These are phyloP conservation scores for Noctua janthe DNA, from an alignment of 2,888 invertebrate species.

Conservation along the genomic window DNA sequence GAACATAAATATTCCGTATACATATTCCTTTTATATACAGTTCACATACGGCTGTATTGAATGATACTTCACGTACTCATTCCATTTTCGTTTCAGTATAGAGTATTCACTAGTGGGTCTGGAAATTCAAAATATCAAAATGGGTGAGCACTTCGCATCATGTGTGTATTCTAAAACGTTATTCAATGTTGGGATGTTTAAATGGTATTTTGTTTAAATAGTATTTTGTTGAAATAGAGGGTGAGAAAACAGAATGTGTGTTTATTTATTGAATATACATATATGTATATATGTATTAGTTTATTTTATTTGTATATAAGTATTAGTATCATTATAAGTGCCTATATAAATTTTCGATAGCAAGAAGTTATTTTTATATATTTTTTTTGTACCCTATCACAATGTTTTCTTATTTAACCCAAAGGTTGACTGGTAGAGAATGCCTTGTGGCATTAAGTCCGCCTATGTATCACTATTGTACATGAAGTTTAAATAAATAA, in stretches of 20 bases:
- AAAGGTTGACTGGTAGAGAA: too few species aligned
- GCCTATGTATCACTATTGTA: too few species aligned
- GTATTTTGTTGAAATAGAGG: slow-evolving; percentile 2
- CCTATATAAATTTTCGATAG: too few species aligned
- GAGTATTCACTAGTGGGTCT: slow-evolving; percentile 15
- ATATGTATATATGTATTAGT: too few species aligned
- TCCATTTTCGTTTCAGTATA: slow-evolving; percentile 41
- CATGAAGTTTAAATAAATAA: too few species aligned
- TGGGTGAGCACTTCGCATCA: slow-evolving; percentile 31
- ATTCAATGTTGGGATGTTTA: slow-evolving; percentile 11
- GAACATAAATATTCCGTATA: neutral
- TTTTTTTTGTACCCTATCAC: too few species aligned
- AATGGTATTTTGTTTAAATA: slow-evolving; percentile 7
- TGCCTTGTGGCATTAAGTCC: too few species aligned
- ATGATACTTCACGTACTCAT: slow-evolving; percentile 46
- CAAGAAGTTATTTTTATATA: too few species aligned
- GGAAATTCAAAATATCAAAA: slow-evolving; percentile 50
- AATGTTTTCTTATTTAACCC: too few species aligned
- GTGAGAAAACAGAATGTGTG: neutral
- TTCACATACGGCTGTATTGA: slow-evolving; percentile 27
- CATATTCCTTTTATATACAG: neutral
- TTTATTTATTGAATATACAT: slow-evolving; percentile 9
- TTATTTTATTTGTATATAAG: too few species aligned
- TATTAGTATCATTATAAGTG: too few species aligned
- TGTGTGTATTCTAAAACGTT: slow-evolving; percentile 18